Evolutionary conservation across 2,888 invertebrate species (phyloP).

Genomic region (Carpatolechia fugitivella): DNA sequence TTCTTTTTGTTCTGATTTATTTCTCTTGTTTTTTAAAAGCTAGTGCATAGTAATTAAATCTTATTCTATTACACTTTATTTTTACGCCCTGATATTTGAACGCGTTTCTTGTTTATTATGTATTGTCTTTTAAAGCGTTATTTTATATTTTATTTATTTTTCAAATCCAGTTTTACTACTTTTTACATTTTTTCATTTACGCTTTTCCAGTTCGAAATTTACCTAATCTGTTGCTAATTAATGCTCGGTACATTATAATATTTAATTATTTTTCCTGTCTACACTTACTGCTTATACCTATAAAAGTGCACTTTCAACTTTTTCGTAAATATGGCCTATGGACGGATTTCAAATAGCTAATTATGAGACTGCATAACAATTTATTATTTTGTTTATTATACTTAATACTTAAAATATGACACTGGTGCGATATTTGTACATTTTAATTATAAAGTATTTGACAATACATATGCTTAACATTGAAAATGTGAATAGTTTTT

Average conservation of each 20-base stretch:
- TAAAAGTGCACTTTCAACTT: constrained; percentile 3
- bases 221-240: not conserved
- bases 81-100: constrained; percentile 68
- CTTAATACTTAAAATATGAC: constrained; percentile 39
- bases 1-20: constrained; percentile 38
- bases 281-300: constrained; percentile 12
- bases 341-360: constrained; percentile 38
- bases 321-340: constrained; percentile 39
- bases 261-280: not conserved
- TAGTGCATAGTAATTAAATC: constrained; percentile 27
- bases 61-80: constrained; percentile 38
- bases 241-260: not conserved
- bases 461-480: constrained; percentile 60
- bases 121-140: constrained; percentile 30
- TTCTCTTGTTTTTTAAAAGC: constrained; percentile 34
- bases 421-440: constrained; percentile 58
- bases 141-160: not conserved
- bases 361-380: constrained; percentile 16
- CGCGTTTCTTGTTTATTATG: constrained; percentile 30
- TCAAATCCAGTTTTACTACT: not conserved
- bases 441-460: constrained; percentile 42
- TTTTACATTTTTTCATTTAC: not conserved
- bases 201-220: not conserved
- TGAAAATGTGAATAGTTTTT: constrained; percentile 77
- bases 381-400: constrained; percentile 23